Conservation (phyloP, 1,140 invertebrate genomes). For the Drosophila nikananu region DNA sequence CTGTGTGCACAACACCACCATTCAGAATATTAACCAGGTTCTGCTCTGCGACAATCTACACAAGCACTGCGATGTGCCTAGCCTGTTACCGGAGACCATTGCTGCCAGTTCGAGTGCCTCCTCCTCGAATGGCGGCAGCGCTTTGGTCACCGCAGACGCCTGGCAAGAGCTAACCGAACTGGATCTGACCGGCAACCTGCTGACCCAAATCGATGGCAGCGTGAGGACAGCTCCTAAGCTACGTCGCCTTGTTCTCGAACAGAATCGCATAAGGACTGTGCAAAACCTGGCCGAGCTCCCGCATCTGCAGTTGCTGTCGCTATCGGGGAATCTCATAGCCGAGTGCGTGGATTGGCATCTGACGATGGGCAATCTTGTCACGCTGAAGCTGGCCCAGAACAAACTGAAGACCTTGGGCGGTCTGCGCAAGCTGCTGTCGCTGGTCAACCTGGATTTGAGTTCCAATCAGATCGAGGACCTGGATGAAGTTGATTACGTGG, state of each 20-base stretch:
- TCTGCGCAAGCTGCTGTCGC: conserved; percentile 93
- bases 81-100: conserved; percentile 49
- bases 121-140: conserved; percentile 23
- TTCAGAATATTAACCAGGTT: conserved; percentile 89
- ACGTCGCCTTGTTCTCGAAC: conserved; percentile 90
- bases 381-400: conserved; percentile 95
- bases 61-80: conserved; percentile 85
- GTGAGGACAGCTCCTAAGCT: conserved; percentile 92
- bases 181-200: conserved; percentile 93
- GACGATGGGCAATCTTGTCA: conserved; percentile 94
- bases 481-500: conserved; percentile 92
- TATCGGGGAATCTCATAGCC: conserved; percentile 91
- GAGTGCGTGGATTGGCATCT: conserved; percentile 92
- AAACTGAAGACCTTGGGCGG: conserved; percentile 91
- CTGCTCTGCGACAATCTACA: conserved; percentile 92
- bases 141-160: conserved; percentile 52
- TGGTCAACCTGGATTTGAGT: conserved; percentile 94
- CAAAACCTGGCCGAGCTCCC: conserved; percentile 92
- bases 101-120: not conserved
- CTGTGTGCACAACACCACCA: conserved; percentile 87
- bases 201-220: conserved; percentile 92
- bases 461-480: conserved; percentile 93
- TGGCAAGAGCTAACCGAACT: conserved; percentile 90
- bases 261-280: conserved; percentile 91
- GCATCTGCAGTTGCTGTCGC: conserved; percentile 90